Base-by-base conservation (phyloP, 2,113 vertebrate species). In the Notarius quadriscutis region DNA sequence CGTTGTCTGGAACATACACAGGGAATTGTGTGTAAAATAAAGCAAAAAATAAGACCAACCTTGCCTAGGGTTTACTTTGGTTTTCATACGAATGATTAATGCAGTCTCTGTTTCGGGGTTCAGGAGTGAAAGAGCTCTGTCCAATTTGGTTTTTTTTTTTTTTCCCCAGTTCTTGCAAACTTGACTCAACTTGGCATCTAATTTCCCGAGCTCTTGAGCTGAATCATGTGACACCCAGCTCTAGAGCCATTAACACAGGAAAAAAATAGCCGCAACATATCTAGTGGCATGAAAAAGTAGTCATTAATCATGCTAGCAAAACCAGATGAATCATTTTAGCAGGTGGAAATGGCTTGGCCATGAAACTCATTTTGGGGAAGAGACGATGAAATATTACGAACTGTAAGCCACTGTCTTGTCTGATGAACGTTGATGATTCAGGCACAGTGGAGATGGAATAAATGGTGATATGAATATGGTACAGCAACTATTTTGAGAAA, bases 1-100 rank as follows among this genome's bases (percentile, higher is more conserved):
- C 92, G 96, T 96, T 95, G 95, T 96, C 98, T 99, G 97, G 91
- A 96, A 96, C 93, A 97, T 87, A 97, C 89, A 96, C 90, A 96
- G 92, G 93, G 90, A 96, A 90, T 93, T 90, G 90, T 93, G 89
- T 85, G 91, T 87, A 93, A 92, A 93, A 92, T 93, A 93, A 94
- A 93, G 83, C 89, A 91, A 81, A 75, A 65, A 65, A 30, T 34
- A 27, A 65, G 27, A 41, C 5, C 78, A 5, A 34, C 30, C 18
- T 81, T 22, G 55, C 78, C 53, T 14, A 81, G 55, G 53, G 27
- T 27, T 55, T 78, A 55, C 25, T 82, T 50, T 25, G 58, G 27
- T 51, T 83, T 83, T 27, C 30, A 4, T 62, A 50, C 34, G 14
- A 27, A 50, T 62, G 60, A 63, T 17, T n/a, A 50, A 65, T 15